A percentile compares a stretch with the other conserved stretches of the same genome.
Evolutionary conservation across 2,888 invertebrate species (phyloP).

Genomic region (Flexamia atlantica): DNA sequence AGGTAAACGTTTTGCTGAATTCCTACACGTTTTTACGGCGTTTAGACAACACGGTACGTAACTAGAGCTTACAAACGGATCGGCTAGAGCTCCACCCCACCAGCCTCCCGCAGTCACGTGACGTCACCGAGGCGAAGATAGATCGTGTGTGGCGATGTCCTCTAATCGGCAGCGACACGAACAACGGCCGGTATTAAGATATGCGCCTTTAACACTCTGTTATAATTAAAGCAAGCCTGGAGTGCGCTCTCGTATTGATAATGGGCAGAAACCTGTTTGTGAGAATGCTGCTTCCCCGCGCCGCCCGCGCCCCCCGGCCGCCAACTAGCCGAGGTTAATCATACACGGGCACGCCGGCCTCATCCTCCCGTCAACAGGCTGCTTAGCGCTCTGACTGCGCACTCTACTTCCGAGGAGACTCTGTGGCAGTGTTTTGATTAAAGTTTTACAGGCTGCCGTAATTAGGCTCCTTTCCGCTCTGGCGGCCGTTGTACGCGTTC

Average conservation of each 20-base stretch:
- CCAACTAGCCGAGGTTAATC: constrained; percentile 53
- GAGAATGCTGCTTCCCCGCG: constrained; percentile 48
- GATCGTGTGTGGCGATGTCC: constrained; percentile 55
- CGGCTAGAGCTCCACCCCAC: no score
- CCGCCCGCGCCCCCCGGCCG: background rate
- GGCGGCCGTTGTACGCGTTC: no score
- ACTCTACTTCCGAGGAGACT: background rate
- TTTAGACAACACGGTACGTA: no score
- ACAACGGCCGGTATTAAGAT: constrained; percentile 60
- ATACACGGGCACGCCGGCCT: constrained; percentile 48
- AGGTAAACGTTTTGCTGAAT: no score
- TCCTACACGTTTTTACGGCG: no score
- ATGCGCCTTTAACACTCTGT: constrained; percentile 62
- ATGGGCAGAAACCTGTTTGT: constrained; percentile 61
- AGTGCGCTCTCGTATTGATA: constrained; percentile 61
- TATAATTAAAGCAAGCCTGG: constrained; percentile 56
- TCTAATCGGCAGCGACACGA: constrained; percentile 45
- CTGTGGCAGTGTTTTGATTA: no score
- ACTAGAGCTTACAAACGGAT: no score
- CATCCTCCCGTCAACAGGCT: constrained; percentile 31
- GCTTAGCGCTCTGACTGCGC: background rate
- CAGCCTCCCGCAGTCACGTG: background rate
- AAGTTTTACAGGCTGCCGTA: background rate
- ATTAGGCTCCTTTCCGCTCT: no score
- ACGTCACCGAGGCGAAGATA: background rate